Evolutionary conservation across 2,888 invertebrate species (phyloP), one percentile per base, ranked within the genome.

Genomic region (Cephus pygmeus): DNA sequence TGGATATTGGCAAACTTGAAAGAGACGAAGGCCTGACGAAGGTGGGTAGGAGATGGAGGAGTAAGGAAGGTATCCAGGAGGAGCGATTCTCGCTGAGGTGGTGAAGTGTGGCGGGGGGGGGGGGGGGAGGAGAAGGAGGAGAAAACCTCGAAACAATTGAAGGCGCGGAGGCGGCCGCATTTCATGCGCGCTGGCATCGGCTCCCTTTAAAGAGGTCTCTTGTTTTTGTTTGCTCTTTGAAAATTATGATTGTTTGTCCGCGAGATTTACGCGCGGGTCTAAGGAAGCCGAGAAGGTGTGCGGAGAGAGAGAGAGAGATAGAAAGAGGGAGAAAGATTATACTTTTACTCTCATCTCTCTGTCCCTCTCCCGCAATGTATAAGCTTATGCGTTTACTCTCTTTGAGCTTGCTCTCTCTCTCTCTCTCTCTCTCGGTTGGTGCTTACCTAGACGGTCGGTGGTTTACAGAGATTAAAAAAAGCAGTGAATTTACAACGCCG

Each of bases 171-270:
- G 89, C 88, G 90, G 89, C 84, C 87, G 89, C 89, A 87, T 90
- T 89, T 88, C 88, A 88, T 89, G 83, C 84, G 82, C 82, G 31
- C 71, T 87, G 88, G 87, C 89, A 89, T 90, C 91, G 90, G 90
- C 88, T 88, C 85, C 85, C 89, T 88, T 90, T 88, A 90, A 90
- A 90, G 87, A 87, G 84, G 69, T 73, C 75, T 73, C 79, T 78
- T 77, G 85, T 84, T 86, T 86, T 87, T 87, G 89, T 89, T 88
- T 85, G 87, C 88, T 89, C 88, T 87, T 88, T 88, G 88, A 89
- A 88, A 90, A 91, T 91, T 90, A 91, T 89, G 90, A 91, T 90
- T 91, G 89, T 91, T 91, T 89, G 90, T 89, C 88, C 88, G 87
- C 85, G 86, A 88, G 88, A 90, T 90, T 90, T 90, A 90, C 89